These are phyloP conservation scores for Oreochromis spilurus DNA, from an alignment of 2,113 vertebrate species.

Conservation along the genomic window DNA sequence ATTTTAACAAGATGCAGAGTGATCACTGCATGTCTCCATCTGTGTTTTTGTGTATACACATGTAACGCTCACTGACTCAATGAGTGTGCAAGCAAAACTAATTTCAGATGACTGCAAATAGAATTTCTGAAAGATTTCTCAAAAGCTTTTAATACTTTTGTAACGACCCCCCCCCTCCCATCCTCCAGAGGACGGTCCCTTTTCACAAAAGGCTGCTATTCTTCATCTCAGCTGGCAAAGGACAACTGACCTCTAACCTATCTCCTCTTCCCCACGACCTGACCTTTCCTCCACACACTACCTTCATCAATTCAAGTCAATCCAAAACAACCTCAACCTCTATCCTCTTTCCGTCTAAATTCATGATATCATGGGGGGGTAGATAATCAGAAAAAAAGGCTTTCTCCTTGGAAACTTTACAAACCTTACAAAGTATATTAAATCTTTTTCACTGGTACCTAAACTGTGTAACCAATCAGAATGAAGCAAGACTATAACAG, in stretches of 20 bases:
- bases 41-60: neutral
- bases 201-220: constrained; percentile 49
- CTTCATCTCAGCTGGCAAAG: constrained; percentile 37
- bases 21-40: constrained; percentile 32
- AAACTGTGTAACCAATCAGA: neutral
- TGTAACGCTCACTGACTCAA: neutral
- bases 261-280: constrained; percentile 20
- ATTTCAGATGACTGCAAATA: neutral
- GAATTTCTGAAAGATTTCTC: neutral
- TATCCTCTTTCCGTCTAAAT: neutral
- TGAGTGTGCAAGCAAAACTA: neutral
- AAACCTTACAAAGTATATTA: neutral
- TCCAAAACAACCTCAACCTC: neutral
- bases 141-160: neutral
- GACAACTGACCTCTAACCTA: constrained; percentile 56
- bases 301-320: neutral
- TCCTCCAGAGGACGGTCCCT: constrained; percentile 17
- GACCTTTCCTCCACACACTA: constrained; percentile 19
- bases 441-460: neutral
- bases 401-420: neutral
- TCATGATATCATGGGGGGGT: neutral
- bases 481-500: neutral
- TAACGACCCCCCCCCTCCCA: neutral
- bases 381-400: neutral
- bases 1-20: constrained; percentile 5